phyloP scores from a whole-genome alignment of 2,888 invertebrate genomes.

The Drosophila tanythrix region DNA sequence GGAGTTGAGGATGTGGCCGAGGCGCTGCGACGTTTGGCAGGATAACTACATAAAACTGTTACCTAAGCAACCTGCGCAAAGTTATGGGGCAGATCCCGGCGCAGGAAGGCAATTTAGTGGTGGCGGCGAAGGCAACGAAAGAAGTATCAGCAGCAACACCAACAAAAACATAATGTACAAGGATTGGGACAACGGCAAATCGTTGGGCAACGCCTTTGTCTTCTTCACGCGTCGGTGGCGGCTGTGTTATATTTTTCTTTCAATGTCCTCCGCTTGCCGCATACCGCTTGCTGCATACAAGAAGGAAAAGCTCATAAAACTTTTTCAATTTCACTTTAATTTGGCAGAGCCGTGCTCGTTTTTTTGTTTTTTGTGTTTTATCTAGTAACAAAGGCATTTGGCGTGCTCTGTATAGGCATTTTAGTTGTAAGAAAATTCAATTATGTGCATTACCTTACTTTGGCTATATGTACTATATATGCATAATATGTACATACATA shows the following conservation, averaged over 20 bases:
- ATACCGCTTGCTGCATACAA: conserved; percentile 46
- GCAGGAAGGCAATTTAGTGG: conserved; percentile 73
- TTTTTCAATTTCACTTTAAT: conserved; percentile 83
- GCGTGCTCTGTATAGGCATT: conserved; percentile 60
- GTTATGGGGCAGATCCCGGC: conserved; percentile 49
- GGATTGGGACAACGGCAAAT: conserved; percentile 43
- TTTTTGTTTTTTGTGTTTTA: conserved; percentile 46
- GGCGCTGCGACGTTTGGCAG: conserved; percentile 22
- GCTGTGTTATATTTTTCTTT: conserved; percentile 80
- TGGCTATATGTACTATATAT: conserved; percentile 30
- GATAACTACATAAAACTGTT: conserved; percentile 78
- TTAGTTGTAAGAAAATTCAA: conserved; percentile 79
- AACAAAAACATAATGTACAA: conserved; percentile 18
- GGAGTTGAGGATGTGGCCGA: not conserved
- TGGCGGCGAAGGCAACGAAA: conserved; percentile 31
- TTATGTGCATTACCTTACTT: conserved; percentile 75
- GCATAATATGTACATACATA: conserved; percentile 11
- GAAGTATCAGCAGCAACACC: conserved; percentile 22
- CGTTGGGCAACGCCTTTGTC: conserved; percentile 67
- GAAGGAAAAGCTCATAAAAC: conserved; percentile 81
- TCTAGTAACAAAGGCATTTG: conserved; percentile 76
- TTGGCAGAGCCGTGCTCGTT: conserved; percentile 44
- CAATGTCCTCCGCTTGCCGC: conserved; percentile 48
- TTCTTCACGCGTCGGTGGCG: conserved; percentile 74
- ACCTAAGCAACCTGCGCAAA: conserved; percentile 79